A percentile compares a stretch with the other conserved stretches of the same genome.
Conservation (phyloP, 2,113 vertebrate species). For the Orycteropus afer region DNA sequence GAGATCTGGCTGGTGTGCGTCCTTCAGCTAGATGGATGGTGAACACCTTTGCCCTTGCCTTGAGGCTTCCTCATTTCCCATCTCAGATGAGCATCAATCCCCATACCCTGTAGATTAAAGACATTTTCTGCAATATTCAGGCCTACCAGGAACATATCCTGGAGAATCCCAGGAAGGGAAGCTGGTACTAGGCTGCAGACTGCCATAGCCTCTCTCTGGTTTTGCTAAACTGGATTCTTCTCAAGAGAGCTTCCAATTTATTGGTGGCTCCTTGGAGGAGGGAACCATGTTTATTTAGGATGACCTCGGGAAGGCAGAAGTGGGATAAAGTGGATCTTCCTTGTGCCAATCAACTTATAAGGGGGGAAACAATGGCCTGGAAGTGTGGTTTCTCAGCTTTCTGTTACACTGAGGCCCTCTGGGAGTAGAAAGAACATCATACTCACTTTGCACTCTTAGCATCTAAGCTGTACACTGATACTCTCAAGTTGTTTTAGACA, state of each 20-base stretch:
- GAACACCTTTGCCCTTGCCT: too few species aligned
- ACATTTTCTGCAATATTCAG: not conserved
- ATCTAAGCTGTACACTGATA: fast-evolving
- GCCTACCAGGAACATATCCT: fast-evolving
- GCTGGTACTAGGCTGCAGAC: not conserved
- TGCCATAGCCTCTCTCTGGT: not conserved
- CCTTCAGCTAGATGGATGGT: not conserved
- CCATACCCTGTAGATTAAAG: not conserved
- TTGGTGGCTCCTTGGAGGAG: not conserved
- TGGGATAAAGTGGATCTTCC: not conserved
- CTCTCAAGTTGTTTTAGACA: fast-evolving
- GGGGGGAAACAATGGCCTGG: not conserved
- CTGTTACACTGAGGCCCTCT: not conserved
- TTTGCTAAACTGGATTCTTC: not conserved
- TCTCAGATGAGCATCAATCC: not conserved
- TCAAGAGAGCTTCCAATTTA: not conserved
- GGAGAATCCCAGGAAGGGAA: fast-evolving
- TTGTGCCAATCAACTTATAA: not conserved
- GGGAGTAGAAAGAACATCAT: not conserved
- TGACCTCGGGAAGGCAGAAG: not conserved
- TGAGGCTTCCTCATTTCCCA: not conserved
- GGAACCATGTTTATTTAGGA: not conserved
- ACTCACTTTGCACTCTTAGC: fast-evolving
- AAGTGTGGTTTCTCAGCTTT: not conserved
- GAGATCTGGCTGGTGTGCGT: not conserved